Evolutionary conservation across 1,140 invertebrate species (phyloP).

Genomic region (Cyrtorhinus lividipennis): DNA sequence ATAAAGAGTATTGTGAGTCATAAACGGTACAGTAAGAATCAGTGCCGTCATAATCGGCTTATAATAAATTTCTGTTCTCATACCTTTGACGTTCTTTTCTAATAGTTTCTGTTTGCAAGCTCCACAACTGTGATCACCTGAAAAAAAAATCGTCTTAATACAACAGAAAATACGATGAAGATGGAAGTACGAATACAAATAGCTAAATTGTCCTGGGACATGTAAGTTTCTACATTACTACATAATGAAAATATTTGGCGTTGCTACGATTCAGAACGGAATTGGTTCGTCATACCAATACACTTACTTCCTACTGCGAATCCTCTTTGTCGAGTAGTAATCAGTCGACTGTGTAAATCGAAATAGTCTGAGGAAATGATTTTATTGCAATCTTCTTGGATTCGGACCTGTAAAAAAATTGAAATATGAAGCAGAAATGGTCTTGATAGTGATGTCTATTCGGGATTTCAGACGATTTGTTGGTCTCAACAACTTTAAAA

Average conservation of each 20-base stretch:
- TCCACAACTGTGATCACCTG: slow-evolving; percentile 56
- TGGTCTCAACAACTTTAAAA: too few relatives aligned
- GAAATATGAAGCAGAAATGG: neutral
- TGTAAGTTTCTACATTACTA: too few relatives aligned
- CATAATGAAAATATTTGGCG: too few relatives aligned
- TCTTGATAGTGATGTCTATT: neutral
- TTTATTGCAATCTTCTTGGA: slow-evolving; percentile 76
- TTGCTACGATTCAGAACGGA: too few relatives aligned
- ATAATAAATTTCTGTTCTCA: slow-evolving; percentile 7
- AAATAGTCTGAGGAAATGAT: slow-evolving; percentile 82
- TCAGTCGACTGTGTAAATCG: slow-evolving; percentile 66
- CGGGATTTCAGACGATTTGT: neutral
- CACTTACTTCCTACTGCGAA: slow-evolving; percentile 45
- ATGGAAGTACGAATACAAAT: too few relatives aligned
- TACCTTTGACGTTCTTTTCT: slow-evolving; percentile 39
- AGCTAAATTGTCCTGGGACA: too few relatives aligned
- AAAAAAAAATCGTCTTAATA: slow-evolving; percentile 33
- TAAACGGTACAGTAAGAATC: neutral
- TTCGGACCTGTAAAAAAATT: slow-evolving; percentile 44
- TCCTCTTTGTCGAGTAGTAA: slow-evolving; percentile 60
- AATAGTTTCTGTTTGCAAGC: slow-evolving; percentile 59
- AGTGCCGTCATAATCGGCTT: too few relatives aligned
- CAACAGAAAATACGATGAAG: too few relatives aligned
- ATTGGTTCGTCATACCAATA: too few relatives aligned
- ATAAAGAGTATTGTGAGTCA: neutral